A percentile compares a stretch with the other conserved stretches of the same genome.
Evolutionary conservation across 2,797 vertebrate species (phyloP).

Genomic region (Gymnodraco acuticeps): DNA sequence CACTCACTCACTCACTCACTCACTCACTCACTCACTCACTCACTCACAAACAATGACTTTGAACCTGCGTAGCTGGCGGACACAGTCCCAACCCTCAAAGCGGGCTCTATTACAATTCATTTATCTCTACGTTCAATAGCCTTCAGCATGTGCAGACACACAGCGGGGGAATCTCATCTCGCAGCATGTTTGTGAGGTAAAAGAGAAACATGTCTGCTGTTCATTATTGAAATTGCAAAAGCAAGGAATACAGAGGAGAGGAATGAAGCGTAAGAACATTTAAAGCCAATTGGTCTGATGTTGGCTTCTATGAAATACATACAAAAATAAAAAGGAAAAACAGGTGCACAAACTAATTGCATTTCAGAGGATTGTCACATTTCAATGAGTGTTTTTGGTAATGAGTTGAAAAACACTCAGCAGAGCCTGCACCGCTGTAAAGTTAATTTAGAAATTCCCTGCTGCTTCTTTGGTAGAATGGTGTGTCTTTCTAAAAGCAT

Average conservation of each 20-base stretch:
- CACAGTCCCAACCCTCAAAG: constrained; percentile 37
- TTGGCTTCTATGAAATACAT: constrained; percentile 35
- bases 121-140: constrained; percentile 58
- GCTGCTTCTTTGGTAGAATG: constrained; percentile 24
- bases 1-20: neutral
- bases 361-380: constrained; percentile 53
- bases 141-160: constrained; percentile 58
- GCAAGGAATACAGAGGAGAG: constrained; percentile 24
- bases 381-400: constrained; percentile 30
- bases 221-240: constrained; percentile 66
- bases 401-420: constrained; percentile 50
- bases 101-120: constrained; percentile 68
- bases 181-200: constrained; percentile 62
- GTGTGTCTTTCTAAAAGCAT: constrained; percentile 13
- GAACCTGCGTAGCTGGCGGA: constrained; percentile 45
- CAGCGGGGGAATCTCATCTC: constrained; percentile 65
- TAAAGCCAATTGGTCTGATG: constrained; percentile 35
- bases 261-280: constrained; percentile 27
- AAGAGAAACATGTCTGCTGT: constrained; percentile 52
- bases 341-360: constrained; percentile 38
- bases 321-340: constrained; percentile 37
- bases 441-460: constrained; percentile 38
- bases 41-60: constrained; percentile 38
- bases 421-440: constrained; percentile 30
- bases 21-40: constrained; percentile 5